phyloP scores from a whole-genome alignment of 1,140 invertebrate genomes.

The Fopius arisanus region DNA sequence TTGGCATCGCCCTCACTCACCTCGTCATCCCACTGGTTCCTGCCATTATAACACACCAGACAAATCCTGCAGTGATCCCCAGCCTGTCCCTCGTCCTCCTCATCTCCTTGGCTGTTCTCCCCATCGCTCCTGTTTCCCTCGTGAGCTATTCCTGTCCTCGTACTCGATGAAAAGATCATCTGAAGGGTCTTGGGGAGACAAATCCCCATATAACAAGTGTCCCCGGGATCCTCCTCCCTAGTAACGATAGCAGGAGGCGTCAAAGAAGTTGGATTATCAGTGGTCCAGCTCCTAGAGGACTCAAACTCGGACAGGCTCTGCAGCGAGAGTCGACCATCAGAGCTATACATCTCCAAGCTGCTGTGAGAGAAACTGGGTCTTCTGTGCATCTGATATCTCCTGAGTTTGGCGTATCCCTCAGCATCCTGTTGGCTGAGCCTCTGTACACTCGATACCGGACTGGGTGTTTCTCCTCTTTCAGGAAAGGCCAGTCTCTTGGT shows the following conservation, averaged over 20 bases:
- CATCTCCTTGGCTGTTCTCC: slow-evolving; percentile 52
- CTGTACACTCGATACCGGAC: slow-evolving; percentile 82
- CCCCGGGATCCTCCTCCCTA: slow-evolving; percentile 46
- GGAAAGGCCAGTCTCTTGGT: slow-evolving; percentile 48
- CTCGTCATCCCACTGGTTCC: slow-evolving; percentile 33
- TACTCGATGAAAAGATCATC: slow-evolving; percentile 72
- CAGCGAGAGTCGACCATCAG: slow-evolving; percentile 57
- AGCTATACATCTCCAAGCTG: slow-evolving; percentile 62
- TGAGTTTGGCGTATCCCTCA: slow-evolving; percentile 82
- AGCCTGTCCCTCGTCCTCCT: slow-evolving; percentile 55
- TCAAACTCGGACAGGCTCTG: slow-evolving; percentile 61
- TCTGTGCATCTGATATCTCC: slow-evolving; percentile 74
- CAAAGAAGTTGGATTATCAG: slow-evolving; percentile 49
- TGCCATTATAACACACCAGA: slow-evolving; percentile 52
- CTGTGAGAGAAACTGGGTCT: slow-evolving; percentile 65
- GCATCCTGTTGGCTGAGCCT: slow-evolving; percentile 78
- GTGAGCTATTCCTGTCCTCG: slow-evolving; percentile 39
- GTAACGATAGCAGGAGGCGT: slow-evolving; percentile 44
- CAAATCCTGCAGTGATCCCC: slow-evolving; percentile 52
- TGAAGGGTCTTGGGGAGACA: slow-evolving; percentile 75
- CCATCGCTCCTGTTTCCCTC: slow-evolving; percentile 43
- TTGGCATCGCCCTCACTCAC: slow-evolving; percentile 47
- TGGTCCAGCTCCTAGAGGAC: slow-evolving; percentile 56
- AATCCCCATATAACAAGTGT: slow-evolving; percentile 78
- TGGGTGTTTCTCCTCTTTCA: slow-evolving; percentile 76